These are phyloP conservation scores for Paracyclopina nana DNA, from an alignment of 1,140 invertebrate species.

Conservation along the genomic window DNA sequence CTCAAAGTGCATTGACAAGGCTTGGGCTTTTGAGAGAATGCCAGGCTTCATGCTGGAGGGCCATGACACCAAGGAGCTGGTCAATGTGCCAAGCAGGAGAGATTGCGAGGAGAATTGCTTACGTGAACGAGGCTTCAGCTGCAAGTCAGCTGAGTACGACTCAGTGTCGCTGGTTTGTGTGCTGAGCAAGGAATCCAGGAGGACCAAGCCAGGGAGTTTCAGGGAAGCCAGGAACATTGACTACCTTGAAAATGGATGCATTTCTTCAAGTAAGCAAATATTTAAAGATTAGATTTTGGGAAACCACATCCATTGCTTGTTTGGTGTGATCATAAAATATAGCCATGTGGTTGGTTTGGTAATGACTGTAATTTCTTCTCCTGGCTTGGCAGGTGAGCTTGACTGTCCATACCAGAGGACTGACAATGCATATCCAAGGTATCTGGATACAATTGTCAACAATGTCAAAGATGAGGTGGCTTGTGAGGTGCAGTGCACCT, in stretches of 20 bases:
- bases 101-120: conserved; percentile 28
- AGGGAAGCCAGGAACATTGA: conserved; percentile 27
- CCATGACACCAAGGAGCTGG: conserved; percentile 25
- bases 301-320: too few species aligned
- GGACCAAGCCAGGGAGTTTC: conserved; percentile 26
- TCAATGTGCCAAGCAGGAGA: conserved; percentile 26
- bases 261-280: conserved; percentile 22
- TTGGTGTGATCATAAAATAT: too few species aligned
- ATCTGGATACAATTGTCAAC: conserved; percentile 27
- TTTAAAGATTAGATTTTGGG: neutral
- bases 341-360: too few species aligned
- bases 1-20: conserved; percentile 25
- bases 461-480: conserved; percentile 25
- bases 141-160: conserved; percentile 32
- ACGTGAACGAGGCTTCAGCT: conserved; percentile 22
- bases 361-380: neutral
- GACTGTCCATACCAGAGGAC: conserved; percentile 21
- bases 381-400: conserved; percentile 15
- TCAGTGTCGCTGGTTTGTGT: conserved; percentile 28
- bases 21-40: conserved; percentile 32
- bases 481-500: conserved; percentile 27
- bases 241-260: conserved; percentile 33
- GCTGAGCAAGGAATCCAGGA: conserved; percentile 27
- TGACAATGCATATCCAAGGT: conserved; percentile 18
- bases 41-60: conserved; percentile 29